Evolutionary conservation across 2,797 vertebrate species (phyloP), one percentile per base, ranked within the genome.

Genomic region (Cuculus canorus): DNA sequence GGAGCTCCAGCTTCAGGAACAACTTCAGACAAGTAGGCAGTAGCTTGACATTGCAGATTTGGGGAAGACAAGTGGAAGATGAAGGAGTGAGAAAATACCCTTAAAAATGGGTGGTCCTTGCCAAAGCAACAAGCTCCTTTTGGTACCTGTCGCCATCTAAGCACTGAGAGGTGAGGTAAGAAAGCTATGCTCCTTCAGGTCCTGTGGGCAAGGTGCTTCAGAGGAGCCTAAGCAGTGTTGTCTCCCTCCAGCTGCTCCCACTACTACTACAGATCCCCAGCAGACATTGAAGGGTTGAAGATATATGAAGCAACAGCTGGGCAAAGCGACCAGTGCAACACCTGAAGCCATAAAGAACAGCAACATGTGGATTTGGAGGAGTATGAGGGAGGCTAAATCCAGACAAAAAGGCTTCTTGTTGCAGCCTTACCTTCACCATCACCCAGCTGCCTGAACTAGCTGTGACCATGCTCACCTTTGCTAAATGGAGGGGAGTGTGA

Each of bases 381-480:
- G 32, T 0, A 50, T 11, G 3, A 50, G 30, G 11, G 41, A 76
- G 65, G 41, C 2, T 82, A 21, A 32, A 17, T 18, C 15, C 37
- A 56, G 37, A 57, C 7, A 54, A 78, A 87, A 83, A 77, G 6
- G 17, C 30, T 53, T 17, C n/a, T 50, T 64, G 11, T 19, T 75
- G 24, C 35, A 78, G 13, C 17, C 11, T 41, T 64, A 10, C 27
- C 30, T 73, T 84, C 32, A 60, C 13, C 30, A 41, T 43, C 37
- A 72, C 47, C 30, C 63, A 65, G 8, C 25, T 64, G 41, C 45
- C 60, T 72, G 32, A 11, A 14, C 30, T 35, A 35, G 32, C n/a
- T 2, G 2, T 2, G 4, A 19, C 28, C 13, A 27, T 1, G 0
- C 6, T 71, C 12, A 28, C 2, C 16, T 52, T 48, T 24, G 30